Conservation (phyloP, 2,797 vertebrate genomes). For the Liasis olivaceus region DNA sequence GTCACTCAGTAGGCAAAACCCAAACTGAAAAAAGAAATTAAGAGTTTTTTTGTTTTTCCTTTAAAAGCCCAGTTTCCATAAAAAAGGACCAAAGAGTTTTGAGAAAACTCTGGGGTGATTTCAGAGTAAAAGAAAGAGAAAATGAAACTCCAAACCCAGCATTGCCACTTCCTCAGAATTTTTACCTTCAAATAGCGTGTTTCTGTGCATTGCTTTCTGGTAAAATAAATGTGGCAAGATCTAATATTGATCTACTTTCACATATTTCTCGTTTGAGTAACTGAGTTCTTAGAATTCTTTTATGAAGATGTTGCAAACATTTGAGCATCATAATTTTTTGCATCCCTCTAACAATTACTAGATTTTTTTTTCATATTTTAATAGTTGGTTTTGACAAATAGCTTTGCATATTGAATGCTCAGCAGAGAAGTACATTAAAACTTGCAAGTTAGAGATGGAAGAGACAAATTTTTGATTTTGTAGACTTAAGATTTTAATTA, state of each 20-base stretch:
- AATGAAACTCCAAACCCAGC: conserved; percentile 64
- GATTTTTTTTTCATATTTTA: conserved; percentile 70
- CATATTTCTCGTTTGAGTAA: conserved; percentile 67
- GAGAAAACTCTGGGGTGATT: conserved; percentile 75
- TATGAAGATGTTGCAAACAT: conserved; percentile 75
- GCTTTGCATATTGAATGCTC: conserved; percentile 78
- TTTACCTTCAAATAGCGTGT: conserved; percentile 67
- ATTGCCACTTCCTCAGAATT: conserved; percentile 64
- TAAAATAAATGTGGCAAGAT: conserved; percentile 66
- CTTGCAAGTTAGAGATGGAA: conserved; percentile 79
- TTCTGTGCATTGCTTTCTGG: conserved; percentile 68
- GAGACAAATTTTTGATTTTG: conserved; percentile 74
- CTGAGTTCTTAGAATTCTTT: conserved; percentile 64
- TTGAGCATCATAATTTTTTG: conserved; percentile 80
- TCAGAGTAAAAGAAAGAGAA: conserved; percentile 63
- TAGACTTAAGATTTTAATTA: conserved; percentile 79
- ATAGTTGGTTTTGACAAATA: conserved; percentile 75
- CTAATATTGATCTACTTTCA: conserved; percentile 55
- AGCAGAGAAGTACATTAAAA: conserved; percentile 79
- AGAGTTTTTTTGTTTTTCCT: neutral
- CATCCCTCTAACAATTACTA: conserved; percentile 79
- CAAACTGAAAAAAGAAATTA: conserved; percentile 55
- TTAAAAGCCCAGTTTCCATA: conserved; percentile 66
- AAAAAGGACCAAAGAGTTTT: conserved; percentile 93
- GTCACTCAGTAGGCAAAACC: conserved; percentile 58